Evolutionary conservation across 1,140 invertebrate genomes (phyloP).

Genomic region (Bactericera cockerelli): DNA sequence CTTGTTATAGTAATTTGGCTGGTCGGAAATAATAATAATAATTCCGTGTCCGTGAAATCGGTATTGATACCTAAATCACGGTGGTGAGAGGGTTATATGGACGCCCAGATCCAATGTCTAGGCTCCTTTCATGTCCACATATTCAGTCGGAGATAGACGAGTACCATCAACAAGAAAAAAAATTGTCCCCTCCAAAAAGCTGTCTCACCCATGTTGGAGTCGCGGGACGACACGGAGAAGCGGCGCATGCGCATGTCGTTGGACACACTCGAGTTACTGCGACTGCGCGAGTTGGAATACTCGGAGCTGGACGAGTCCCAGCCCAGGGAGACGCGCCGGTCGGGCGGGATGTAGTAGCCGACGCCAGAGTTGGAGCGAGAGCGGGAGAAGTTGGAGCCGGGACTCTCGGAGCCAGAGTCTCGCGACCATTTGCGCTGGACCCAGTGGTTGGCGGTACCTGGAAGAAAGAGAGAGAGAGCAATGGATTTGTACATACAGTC

Average conservation of each 20-base stretch:
- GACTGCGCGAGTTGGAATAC: constrained; percentile 28
- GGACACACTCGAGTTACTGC: constrained; percentile 30
- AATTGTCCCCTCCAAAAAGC: too few relatives aligned
- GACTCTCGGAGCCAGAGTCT: constrained; percentile 36
- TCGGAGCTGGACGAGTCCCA: constrained; percentile 31
- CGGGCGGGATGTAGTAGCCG: constrained; percentile 28
- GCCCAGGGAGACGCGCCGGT: constrained; percentile 29
- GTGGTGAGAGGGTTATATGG: too few relatives aligned
- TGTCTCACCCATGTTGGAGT: constrained; percentile 20
- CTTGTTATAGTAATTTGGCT: too few relatives aligned
- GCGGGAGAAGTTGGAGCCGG: constrained; percentile 40
- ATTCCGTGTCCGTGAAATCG: too few relatives aligned
- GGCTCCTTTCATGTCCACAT: too few relatives aligned
- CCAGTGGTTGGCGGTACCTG: constrained; percentile 38
- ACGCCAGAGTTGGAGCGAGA: constrained; percentile 35
- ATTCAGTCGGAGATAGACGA: too few relatives aligned
- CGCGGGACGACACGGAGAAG: constrained; percentile 27
- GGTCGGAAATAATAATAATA: too few relatives aligned
- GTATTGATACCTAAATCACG: too few relatives aligned
- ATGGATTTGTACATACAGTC: too few relatives aligned
- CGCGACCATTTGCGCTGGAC: constrained; percentile 38
- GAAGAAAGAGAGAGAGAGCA: constrained; percentile 27
- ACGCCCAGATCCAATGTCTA: too few relatives aligned
- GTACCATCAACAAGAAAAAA: too few relatives aligned
- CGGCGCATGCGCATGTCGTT: constrained; percentile 25